Evolutionary conservation across 2,113 vertebrate species (phyloP).

Genomic region (Chrysemys picta): DNA sequence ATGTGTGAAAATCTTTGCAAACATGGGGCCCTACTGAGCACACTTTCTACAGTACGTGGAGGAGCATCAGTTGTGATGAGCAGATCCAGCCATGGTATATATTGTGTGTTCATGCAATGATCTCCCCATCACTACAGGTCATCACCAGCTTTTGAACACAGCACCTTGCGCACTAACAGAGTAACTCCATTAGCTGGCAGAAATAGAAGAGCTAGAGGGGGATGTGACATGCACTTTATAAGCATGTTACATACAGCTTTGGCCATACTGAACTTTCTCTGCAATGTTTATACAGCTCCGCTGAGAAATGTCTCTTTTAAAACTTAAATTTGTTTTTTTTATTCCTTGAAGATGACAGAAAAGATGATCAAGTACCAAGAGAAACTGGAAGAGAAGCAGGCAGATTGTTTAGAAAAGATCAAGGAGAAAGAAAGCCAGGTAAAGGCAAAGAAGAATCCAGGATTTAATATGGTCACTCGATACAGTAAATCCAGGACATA

Average conservation of each 20-base stretch:
- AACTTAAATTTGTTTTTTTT: not conserved
- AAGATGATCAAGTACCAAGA: constrained; percentile 79
- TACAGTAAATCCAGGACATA: not conserved
- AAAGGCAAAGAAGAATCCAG: not conserved
- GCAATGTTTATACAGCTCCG: rapidly evolving
- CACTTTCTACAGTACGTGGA: not conserved
- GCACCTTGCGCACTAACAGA: rapidly evolving
- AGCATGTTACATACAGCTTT: not conserved
- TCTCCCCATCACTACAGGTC: not conserved
- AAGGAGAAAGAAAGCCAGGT: constrained; percentile 88
- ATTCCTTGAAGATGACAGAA: constrained; percentile 80
- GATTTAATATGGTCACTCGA: not conserved
- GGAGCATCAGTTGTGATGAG: not conserved
- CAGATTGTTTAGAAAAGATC: constrained; percentile 86
- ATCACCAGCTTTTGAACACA: not conserved
- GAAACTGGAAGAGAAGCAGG: constrained; percentile 89
- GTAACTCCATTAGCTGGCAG: rapidly evolving
- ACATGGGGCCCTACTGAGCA: not conserved
- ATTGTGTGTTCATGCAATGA: rapidly evolving
- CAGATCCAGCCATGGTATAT: not conserved
- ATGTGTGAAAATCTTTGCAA: not conserved
- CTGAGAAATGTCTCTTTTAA: not conserved
- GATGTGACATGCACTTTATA: not conserved
- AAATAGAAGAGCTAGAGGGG: not conserved
- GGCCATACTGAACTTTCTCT: not conserved